phyloP scores from a whole-genome alignment of 2,888 invertebrate species.

The Xylota sylvarum region DNA sequence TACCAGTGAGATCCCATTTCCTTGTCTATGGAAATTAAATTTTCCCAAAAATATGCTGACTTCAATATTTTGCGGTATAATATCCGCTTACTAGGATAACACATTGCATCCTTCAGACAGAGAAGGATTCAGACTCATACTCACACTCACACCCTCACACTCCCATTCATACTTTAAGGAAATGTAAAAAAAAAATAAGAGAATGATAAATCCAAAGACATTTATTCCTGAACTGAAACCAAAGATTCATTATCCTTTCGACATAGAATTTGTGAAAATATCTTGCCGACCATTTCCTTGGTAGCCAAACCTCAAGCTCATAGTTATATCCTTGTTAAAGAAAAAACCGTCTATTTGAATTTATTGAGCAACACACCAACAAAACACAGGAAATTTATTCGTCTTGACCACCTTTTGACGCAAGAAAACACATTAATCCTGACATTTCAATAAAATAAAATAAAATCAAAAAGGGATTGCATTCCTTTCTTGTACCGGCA shows the following conservation, averaged over 20 bases:
- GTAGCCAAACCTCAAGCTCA: slow-evolving; percentile 61
- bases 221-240: slow-evolving; percentile 56
- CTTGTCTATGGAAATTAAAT: slow-evolving; percentile 59
- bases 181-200: neutral
- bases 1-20: slow-evolving; percentile 66
- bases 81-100: slow-evolving; percentile 60
- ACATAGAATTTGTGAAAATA: slow-evolving; percentile 52
- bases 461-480: slow-evolving; percentile 67
- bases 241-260: slow-evolving; percentile 71
- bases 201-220: slow-evolving; percentile 62
- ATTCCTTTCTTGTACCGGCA: slow-evolving; percentile 63
- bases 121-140: too few species aligned
- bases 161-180: too few species aligned
- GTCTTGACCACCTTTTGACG: slow-evolving; percentile 77
- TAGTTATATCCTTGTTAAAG: neutral
- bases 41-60: slow-evolving; percentile 61
- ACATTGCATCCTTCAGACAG: slow-evolving; percentile 38
- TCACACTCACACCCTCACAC: neutral
- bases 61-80: slow-evolving; percentile 59
- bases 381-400: slow-evolving; percentile 66
- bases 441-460: slow-evolving; percentile 75
- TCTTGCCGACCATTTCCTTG: slow-evolving; percentile 66
- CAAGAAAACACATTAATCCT: slow-evolving; percentile 76
- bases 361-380: slow-evolving; percentile 8
- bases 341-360: neutral